A percentile compares a stretch with the other conserved stretches of the same genome.
Conservation (phyloP, 2,113 vertebrate genomes). For the Cheilinus undulatus region DNA sequence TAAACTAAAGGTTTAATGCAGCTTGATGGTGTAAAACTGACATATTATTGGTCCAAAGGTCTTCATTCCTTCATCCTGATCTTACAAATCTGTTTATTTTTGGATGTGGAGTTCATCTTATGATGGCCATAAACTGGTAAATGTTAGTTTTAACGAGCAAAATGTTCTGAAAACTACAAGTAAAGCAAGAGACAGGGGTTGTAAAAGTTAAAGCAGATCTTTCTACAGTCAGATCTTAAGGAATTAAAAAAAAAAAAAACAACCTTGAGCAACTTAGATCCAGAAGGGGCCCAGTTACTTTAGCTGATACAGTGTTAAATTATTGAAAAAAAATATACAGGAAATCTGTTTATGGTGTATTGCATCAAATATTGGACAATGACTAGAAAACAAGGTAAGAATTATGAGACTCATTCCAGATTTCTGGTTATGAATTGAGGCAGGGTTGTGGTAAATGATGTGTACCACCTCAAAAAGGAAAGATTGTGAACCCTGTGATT, state of each 20-base stretch:
- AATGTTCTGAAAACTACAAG: neutral
- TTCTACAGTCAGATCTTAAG: slow-evolving; percentile 1
- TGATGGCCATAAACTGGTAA: slow-evolving; percentile 2
- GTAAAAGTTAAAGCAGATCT: neutral
- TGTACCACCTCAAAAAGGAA: too few species aligned
- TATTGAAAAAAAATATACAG: neutral
- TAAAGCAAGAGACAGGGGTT: neutral
- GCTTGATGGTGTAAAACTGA: neutral
- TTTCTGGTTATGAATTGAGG: too few species aligned
- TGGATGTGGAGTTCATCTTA: neutral
- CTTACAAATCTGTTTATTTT: neutral
- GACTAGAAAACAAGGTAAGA: too few species aligned
- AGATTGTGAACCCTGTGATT: too few species aligned
- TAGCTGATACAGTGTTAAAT: neutral
- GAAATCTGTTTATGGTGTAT: neutral
- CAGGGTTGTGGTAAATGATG: too few species aligned
- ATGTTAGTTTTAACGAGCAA: neutral
- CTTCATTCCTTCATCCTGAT: neutral
- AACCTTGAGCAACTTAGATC: neutral
- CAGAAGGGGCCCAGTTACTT: neutral
- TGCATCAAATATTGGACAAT: neutral
- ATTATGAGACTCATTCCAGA: too few species aligned
- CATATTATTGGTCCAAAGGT: neutral
- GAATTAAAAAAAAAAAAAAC: neutral
- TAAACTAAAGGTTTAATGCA: neutral